Conservation (phyloP, 1,140 invertebrate genomes). For the Brachionus manjavacas region DNA sequence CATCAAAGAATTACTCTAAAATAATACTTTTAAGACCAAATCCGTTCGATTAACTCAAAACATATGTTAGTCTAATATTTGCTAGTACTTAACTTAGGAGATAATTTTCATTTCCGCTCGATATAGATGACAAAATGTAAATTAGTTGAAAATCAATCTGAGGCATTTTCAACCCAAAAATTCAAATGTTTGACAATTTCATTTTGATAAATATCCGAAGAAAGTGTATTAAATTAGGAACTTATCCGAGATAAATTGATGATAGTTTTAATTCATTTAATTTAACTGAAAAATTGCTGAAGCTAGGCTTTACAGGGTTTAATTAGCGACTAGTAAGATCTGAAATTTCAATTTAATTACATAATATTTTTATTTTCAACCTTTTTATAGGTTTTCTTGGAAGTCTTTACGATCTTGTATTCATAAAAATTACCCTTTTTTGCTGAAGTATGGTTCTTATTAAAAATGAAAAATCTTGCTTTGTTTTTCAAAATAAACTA, state of each 20-base stretch:
- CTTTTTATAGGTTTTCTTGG: not conserved
- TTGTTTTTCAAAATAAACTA: no score
- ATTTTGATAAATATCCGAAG: not conserved
- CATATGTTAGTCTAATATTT: not conserved
- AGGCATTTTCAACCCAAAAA: not conserved
- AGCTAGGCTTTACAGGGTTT: not conserved
- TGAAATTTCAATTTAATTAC: not conserved
- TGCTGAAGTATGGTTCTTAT: not conserved
- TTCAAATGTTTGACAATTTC: not conserved
- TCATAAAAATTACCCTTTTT: not conserved
- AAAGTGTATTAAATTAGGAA: not conserved
- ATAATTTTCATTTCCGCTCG: not conserved
- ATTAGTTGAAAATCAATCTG: not conserved
- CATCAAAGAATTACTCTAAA: not conserved
- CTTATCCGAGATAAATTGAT: not conserved
- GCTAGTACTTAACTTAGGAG: not conserved
- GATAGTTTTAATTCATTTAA: not conserved
- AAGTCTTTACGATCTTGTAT: not conserved
- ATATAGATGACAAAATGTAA: not conserved
- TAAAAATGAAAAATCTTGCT: not conserved
- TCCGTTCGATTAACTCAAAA: not conserved
- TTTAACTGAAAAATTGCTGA: not conserved
- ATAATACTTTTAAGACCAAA: not conserved
- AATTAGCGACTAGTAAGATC: not conserved
- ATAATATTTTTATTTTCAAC: not conserved